Evolutionary conservation across 2,888 invertebrate genomes (phyloP), one percentile per base, ranked within the genome.

Genomic region (Archips crataeganus): DNA sequence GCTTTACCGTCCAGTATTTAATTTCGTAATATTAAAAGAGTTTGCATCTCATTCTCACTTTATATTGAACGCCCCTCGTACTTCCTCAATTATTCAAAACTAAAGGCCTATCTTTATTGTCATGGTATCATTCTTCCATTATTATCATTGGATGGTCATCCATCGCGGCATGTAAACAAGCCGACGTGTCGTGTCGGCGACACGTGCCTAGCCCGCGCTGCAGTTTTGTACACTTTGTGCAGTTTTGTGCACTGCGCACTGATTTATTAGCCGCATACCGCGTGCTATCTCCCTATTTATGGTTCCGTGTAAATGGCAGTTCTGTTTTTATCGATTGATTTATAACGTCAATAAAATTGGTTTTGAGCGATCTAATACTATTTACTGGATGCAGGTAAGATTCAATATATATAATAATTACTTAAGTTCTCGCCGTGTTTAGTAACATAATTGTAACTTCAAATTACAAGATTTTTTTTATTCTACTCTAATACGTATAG

Each of bases 211-310:
- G 57, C 23, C 42, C 65, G 77, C 70, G 77, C 81, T 84, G 86
- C 85, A 87, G 86, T 87, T 89, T 88, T 87, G 87, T 87, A 84
- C 88, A 85, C 70, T 87, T 88, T 87, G 87, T 87, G 84, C 88
- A 85, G 67, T 87, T 89, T 88, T 87, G 87, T 87, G 84, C 89
- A 86, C 70, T 84, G 85, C 83, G 81, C 86, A 81, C 82, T 89
- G 92, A 91, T 91, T 91, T 92, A 92, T 91, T 85, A 85, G 79
- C 85, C 84, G 85, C 89, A 87, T 86, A 77, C 79, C 74, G 75
- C 72, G 57, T 68, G 57, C 42, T 66, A 68, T 49, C 68, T 73
- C 63, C 45, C 15, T 71, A 73, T 73, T 73, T 68, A 63, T 73
- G 39, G 63, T 69, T 49, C 49, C 63, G 49, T 69, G 59, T 64